Percentiles rank a stretch among this genome's conserved stretches.
These are phyloP conservation scores for Cyrtonyx montezumae DNA, from an alignment of 2,113 vertebrate genomes.

Conservation along the genomic window DNA sequence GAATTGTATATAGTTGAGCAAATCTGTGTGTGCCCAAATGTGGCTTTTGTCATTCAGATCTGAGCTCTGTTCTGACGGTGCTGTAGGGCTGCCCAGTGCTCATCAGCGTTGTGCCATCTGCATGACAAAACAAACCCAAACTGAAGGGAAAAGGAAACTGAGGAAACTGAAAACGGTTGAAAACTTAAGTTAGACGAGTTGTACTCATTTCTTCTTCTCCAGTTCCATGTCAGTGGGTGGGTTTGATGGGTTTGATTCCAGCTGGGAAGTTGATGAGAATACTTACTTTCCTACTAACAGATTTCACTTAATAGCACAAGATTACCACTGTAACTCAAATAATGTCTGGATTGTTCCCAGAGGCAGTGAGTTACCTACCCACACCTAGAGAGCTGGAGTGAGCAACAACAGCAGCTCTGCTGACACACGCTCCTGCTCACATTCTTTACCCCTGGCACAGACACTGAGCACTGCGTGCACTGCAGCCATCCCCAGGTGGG, in stretches of 20 bases:
- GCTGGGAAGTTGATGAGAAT: conserved; percentile 6
- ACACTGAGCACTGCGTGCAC: not conserved
- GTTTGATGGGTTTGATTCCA: not conserved
- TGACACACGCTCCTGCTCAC: not conserved
- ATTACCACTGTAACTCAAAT: not conserved
- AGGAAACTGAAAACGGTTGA: not conserved
- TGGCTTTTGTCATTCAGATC: not conserved
- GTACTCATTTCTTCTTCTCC: not conserved
- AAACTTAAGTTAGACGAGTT: not conserved
- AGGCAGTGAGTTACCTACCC: not conserved
- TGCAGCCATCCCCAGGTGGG: not conserved
- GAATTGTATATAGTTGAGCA: not conserved
- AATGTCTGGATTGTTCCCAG: not conserved
- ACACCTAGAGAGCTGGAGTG: not conserved
- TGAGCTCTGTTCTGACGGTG: not conserved
- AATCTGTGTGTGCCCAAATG: not conserved
- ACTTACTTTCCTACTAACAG: conserved; percentile 4
- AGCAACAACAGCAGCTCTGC: not conserved
- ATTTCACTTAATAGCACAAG: conserved; percentile 14
- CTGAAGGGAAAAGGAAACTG: not conserved
- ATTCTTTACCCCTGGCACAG: not conserved
- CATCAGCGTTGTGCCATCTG: accelerated
- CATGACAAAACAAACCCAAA: not conserved
- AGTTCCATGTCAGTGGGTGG: not conserved
- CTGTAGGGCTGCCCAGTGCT: not conserved